phyloP scores from a whole-genome alignment of 64 coral and sea anemone genomes.

The Porites australiensis region DNA sequence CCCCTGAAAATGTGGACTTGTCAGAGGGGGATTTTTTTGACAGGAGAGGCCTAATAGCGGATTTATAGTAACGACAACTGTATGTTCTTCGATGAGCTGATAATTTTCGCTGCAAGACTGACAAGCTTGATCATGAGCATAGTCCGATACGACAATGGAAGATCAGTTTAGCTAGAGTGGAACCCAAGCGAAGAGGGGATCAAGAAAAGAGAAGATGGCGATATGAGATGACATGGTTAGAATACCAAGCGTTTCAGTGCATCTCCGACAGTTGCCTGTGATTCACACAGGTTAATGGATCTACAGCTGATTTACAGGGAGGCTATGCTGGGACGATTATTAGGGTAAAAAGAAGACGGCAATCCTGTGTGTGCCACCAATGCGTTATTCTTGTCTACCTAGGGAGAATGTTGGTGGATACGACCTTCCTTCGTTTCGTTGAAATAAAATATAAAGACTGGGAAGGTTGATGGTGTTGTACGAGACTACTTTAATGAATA shows the following conservation, averaged over 20 bases:
- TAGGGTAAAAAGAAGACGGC: neutral
- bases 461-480: neutral
- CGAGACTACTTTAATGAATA: neutral
- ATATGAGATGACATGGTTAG: slow-evolving; percentile 11
- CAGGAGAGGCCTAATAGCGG: neutral
- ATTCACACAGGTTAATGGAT: neutral
- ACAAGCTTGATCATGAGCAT: neutral
- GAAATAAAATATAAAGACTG: neutral
- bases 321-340: slow-evolving; percentile 16
- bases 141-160: too few species aligned
- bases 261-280: neutral
- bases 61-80: slow-evolving; percentile 9
- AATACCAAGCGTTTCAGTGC: neutral
- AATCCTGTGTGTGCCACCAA: neutral
- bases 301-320: neutral
- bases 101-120: neutral
- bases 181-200: neutral
- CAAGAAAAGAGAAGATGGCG: neutral
- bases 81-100: neutral
- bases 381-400: slow-evolving; percentile 4
- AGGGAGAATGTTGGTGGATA: slow-evolving; percentile 9
- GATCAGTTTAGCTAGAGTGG: neutral
- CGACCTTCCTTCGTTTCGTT: neutral
- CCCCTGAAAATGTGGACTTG: too few species aligned
- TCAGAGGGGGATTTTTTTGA: neutral